Percentiles rank a stretch among this genome's conserved stretches.
phyloP scores from a whole-genome alignment of 1,140 invertebrate species.

The Nilaparvata lugens region DNA sequence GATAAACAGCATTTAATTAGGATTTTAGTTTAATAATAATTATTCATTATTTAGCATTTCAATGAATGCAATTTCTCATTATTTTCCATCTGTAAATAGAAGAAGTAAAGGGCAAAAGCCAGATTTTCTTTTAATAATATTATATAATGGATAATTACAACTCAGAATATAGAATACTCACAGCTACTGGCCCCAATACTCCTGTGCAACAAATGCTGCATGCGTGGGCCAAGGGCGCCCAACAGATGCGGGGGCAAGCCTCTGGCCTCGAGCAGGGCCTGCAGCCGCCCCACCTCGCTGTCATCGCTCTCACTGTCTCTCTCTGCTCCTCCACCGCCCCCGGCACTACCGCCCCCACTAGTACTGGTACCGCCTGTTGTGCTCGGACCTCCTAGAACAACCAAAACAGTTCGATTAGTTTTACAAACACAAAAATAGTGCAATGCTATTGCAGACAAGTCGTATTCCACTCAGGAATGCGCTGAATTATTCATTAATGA shows the following conservation, averaged over 20 bases:
- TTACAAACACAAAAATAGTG: neutral
- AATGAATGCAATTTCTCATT: no score
- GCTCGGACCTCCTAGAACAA: neutral
- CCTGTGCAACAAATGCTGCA: slow-evolving; percentile 93
- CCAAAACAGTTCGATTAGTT: neutral
- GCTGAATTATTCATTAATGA: no score
- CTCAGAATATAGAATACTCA: no score
- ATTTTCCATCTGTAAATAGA: no score
- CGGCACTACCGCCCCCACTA: slow-evolving; percentile 30
- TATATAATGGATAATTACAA: no score
- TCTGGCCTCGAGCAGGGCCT: slow-evolving; percentile 85
- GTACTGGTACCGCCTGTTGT: slow-evolving; percentile 20
- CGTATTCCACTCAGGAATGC: neutral
- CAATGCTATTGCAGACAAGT: neutral
- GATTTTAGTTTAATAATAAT: no score
- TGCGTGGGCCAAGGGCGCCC: slow-evolving; percentile 86
- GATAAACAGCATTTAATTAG: no score
- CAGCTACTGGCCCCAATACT: slow-evolving; percentile 81
- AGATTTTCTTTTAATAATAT: no score
- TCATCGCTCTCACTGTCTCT: slow-evolving; percentile 56
- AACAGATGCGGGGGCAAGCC: slow-evolving; percentile 93
- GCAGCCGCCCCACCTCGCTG: slow-evolving; percentile 77
- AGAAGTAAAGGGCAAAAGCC: no score
- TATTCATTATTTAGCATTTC: no score
- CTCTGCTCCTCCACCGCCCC: slow-evolving; percentile 24